A percentile compares a stretch with the other conserved stretches of the same genome.
These are phyloP conservation scores for Epinephelus cyanopodus DNA, from an alignment of 2,113 vertebrate species.

Conservation along the genomic window DNA sequence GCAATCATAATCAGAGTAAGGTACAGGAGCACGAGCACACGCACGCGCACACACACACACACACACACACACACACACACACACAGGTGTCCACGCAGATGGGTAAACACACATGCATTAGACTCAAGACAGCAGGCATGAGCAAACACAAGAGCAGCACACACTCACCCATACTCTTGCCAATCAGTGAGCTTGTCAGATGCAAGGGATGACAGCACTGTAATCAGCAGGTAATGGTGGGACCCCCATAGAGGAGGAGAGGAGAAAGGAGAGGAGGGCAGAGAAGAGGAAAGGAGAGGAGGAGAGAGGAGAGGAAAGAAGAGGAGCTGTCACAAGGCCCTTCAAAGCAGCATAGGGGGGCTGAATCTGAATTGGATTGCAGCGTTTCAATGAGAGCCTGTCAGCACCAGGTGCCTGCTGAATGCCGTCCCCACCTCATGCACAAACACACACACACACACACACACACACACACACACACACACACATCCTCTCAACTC, in stretches of 20 bases:
- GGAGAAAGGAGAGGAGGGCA: background rate
- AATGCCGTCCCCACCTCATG: slow-evolving; percentile 58
- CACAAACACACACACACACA: slow-evolving; percentile 15
- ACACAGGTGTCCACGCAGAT: slow-evolving; percentile 57
- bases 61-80: too few species aligned
- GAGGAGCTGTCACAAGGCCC: slow-evolving; percentile 64
- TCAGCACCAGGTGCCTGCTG: slow-evolving; percentile 77
- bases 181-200: slow-evolving; percentile 71
- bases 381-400: slow-evolving; percentile 72
- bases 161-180: slow-evolving; percentile 36
- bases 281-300: slow-evolving; percentile 21
- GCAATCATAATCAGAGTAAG: slow-evolving; percentile 74
- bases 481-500: slow-evolving; percentile 40
- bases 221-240: slow-evolving; percentile 78
- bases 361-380: slow-evolving; percentile 67
- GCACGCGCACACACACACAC: too few species aligned
- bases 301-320: slow-evolving; percentile 11
- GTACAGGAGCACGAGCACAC: slow-evolving; percentile 3
- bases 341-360: slow-evolving; percentile 64
- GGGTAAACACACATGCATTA: slow-evolving; percentile 44
- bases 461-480: slow-evolving; percentile 24
- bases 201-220: slow-evolving; percentile 66
- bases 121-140: slow-evolving; percentile 18
- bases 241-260: slow-evolving; percentile 21
- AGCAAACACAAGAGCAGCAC: slow-evolving; percentile 27